Percentiles rank a stretch among this genome's conserved stretches.
phyloP scores from a whole-genome alignment of 2,113 vertebrate species.

The Naja naja region DNA sequence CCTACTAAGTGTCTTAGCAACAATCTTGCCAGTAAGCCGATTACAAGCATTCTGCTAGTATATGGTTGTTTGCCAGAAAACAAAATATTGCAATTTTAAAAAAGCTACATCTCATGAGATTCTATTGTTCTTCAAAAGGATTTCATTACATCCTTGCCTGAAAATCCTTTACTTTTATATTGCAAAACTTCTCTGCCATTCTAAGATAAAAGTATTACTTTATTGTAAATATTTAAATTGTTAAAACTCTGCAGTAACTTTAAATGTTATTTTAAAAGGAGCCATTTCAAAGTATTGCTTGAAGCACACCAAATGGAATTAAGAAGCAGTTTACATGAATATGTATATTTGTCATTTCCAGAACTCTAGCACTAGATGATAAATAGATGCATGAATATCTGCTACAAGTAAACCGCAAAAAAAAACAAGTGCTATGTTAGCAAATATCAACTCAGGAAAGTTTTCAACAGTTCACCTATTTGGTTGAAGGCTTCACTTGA shows the following conservation, averaged over 20 bases:
- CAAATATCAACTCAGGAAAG: neutral
- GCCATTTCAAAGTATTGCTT: neutral
- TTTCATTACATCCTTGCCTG: neutral
- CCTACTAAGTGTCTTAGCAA: neutral
- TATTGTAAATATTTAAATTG: neutral
- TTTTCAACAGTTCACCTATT: neutral
- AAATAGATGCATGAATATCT: neutral
- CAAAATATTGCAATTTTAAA: conserved; percentile 7
- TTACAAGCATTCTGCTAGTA: neutral
- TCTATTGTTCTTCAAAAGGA: neutral
- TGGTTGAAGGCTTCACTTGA: neutral
- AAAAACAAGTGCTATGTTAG: neutral
- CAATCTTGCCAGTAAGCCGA: neutral
- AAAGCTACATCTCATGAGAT: neutral
- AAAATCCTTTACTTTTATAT: neutral
- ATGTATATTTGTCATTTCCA: neutral
- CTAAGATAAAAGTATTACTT: neutral
- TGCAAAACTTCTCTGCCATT: neutral
- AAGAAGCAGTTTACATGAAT: neutral
- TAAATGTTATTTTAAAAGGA: neutral
- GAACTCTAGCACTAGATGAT: neutral
- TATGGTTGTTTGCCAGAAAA: neutral
- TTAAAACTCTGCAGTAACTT: neutral
- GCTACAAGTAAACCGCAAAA: neutral
- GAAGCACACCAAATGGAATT: neutral